Evolutionary conservation across 2,888 invertebrate genomes (phyloP), one percentile per base, ranked within the genome.

Genomic region (Drosophila atripex): DNA sequence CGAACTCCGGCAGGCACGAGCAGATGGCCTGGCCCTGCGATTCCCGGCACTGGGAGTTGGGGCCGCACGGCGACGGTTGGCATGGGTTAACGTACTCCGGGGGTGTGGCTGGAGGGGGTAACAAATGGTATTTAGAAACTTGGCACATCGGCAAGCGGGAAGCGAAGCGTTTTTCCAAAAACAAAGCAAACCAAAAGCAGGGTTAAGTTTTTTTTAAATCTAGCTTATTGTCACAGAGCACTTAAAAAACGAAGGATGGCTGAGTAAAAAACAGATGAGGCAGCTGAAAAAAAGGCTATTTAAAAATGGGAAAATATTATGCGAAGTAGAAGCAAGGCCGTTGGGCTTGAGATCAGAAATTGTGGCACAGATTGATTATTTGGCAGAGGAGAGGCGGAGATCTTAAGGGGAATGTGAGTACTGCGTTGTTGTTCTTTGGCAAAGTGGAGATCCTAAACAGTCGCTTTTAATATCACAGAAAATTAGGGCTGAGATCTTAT

Each of bases 31-130:
- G 94, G 49, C 93, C 93, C 78, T 94, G 94, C 2, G 78, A 69
- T 86, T 94, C 94, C 52, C 93, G 93, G 88, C 96, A 96, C 82
- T 94, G 93, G 71, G 96, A 94, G 89, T 96, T 96, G 14, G 95
- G 94, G 16, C 96, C 96, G 85, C 96, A 96, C 0, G 96, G 96
- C 32, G 95, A 95, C 53, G 96, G 96, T 51, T 93, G 91, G 79
- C 95, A 95, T 11, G 94, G 94, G 77, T 94, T 93, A 7, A 89
- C 88, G 60, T 90, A 89, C 7, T 83, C 78, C 14, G 89, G 79
- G 23, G 87, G 77, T 25, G 73, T 69, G n/a, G 87, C 88, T 89
- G 55, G 32, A 56, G 51, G 12, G 21, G 28, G 46, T 43, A n/a
- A 43, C 52, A 9, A 45, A 23, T 58, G 23, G 14, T 23, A 14